Evolutionary conservation across 2,797 vertebrate species (phyloP), one percentile per base, ranked within the genome.

Genomic region (Gallirallus australis): DNA sequence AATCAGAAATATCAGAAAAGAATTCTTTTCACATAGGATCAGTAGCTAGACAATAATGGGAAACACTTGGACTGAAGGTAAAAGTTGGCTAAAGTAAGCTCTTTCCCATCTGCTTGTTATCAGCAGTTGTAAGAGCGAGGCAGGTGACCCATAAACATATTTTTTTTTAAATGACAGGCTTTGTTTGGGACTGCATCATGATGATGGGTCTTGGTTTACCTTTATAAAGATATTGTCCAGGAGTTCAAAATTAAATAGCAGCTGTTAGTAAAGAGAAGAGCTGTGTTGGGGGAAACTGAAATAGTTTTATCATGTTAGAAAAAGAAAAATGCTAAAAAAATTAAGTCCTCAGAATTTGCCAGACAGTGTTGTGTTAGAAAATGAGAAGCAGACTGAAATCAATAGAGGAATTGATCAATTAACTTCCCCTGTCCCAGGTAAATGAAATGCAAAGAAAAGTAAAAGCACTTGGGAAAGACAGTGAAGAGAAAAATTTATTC

Each of bases 91-190:
- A 73, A 95, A 84, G 89, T 82, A 94, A 83, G n/a, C 8, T 52
- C 53, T 42, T 96, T 95, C 93, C 96, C 95, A 95, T 98, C 96
- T 97, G 97, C 94, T 98, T 92, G 91, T 95, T 97, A 96, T 97
- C 91, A 96, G 88, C 71, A 93, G 70, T 82, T 82, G 48, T 11
- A 65, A 40, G 61, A 94, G 27, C 53, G 84, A 96, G 93, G 72
- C 92, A 97, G 94, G 93, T 97, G 97, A 96, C 65, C 54, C 90
- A 85, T 89, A 96, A 92, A 86, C 94, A 50, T 17, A 11, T 35
- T 6, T 25, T 54, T 63, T 88, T 72, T 91, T 4, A 65, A 85
- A 70, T 81, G 77, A 77, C 63, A 93, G 35, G 25, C n/a, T 88
- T 93, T 93, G 90, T 96, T 89, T 91, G 45, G 52, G 71, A 63